A percentile compares a stretch with the other conserved stretches of the same genome.
These are phyloP conservation scores for Amblyraja radiata DNA, from an alignment of 2,797 vertebrate species.

Conservation along the genomic window DNA sequence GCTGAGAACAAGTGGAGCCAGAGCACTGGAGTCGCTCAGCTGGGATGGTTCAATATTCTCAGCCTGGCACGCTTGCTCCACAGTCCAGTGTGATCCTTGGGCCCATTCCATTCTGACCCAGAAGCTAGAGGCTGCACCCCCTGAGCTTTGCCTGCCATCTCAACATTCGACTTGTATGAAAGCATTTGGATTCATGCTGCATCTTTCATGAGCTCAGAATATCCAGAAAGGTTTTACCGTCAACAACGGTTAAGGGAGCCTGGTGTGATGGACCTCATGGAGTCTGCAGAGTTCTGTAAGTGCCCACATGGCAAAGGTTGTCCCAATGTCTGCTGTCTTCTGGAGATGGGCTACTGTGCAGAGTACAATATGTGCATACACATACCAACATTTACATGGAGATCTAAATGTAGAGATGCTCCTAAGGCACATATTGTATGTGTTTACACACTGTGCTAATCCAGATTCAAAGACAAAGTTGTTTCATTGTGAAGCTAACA, in stretches of 20 bases:
- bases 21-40: no score
- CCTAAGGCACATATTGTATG: not conserved
- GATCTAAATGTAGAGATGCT: not conserved
- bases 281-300: not conserved
- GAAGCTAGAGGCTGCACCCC: no score
- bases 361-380: no score
- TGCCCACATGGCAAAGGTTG: not conserved
- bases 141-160: no score
- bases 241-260: not conserved
- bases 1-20: no score
- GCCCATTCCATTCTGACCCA: no score
- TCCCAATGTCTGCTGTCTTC: not conserved
- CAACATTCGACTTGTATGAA: no score
- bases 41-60: no score
- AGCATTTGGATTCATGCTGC: not conserved
- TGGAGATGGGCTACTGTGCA: not conserved
- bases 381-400: not conserved
- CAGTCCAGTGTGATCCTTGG: no score
- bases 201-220: not conserved
- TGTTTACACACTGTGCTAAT: not conserved
- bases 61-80: no score
- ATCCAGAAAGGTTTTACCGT: not conserved
- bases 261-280: not conserved
- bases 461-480: not conserved
- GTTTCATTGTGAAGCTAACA: not conserved